These are phyloP conservation scores for Dasysyrphus albostriatus DNA, from an alignment of 2,888 invertebrate genomes.

Conservation along the genomic window DNA sequence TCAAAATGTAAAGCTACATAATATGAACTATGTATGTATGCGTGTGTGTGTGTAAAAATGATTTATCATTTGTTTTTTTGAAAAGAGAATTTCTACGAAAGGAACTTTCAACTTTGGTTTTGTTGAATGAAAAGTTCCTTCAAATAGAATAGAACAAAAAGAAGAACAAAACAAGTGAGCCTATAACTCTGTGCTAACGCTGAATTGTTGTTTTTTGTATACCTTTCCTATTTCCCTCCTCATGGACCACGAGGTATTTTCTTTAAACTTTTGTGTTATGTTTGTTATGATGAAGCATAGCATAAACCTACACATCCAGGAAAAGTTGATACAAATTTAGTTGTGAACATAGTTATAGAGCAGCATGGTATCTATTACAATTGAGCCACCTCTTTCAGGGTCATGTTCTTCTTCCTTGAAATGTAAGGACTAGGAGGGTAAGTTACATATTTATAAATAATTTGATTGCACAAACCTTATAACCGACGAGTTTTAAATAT, in stretches of 20 bases:
- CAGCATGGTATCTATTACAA: constrained; percentile 25
- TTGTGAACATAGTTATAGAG: constrained; percentile 49
- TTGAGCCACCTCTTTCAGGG: background rate
- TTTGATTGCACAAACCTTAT: no score
- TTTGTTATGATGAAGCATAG: constrained; percentile 8
- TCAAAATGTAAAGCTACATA: background rate
- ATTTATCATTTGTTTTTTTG: constrained; percentile 63
- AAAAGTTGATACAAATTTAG: constrained; percentile 43
- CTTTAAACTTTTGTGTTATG: background rate
- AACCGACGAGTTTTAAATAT: no score
- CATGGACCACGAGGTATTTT: background rate
- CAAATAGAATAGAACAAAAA: constrained; percentile 7
- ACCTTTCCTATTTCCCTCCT: background rate
- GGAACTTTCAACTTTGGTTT: constrained; percentile 39
- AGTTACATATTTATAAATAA: no score
- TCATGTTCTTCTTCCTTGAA: background rate
- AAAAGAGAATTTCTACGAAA: constrained; percentile 34
- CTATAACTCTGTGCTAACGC: constrained; percentile 35
- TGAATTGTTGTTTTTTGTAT: constrained; percentile 20
- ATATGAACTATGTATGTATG: no score
- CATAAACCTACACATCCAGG: background rate
- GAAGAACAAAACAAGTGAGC: constrained; percentile 18
- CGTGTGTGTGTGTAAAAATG: constrained; percentile 11
- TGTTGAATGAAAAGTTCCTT: constrained; percentile 15
- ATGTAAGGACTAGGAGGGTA: no score